Conservation (phyloP, 2,888 invertebrate genomes). For the Machimus rusticus region DNA sequence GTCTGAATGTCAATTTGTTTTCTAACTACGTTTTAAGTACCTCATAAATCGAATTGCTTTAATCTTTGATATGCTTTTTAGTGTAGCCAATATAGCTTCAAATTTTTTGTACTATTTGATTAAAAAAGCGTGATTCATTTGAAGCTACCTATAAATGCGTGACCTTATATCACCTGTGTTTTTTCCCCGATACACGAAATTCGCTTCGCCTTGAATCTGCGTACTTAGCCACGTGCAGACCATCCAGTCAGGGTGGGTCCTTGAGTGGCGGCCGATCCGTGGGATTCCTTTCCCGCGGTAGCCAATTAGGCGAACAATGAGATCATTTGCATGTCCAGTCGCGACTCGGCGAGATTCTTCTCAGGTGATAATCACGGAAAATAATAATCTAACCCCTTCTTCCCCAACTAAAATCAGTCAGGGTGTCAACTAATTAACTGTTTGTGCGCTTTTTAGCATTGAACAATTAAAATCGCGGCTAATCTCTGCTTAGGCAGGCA, state of each 20-base stretch:
- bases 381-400: not conserved
- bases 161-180: not conserved
- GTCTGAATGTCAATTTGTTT: not conserved
- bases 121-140: not conserved
- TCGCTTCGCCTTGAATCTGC: not conserved
- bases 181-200: not conserved
- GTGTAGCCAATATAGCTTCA: not conserved
- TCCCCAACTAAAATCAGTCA: not conserved
- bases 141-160: not conserved
- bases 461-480: constrained; percentile 16
- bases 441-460: constrained; percentile 10
- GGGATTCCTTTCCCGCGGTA: not conserved
- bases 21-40: not conserved
- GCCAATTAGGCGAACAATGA: constrained; percentile 20
- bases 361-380: constrained; percentile 17
- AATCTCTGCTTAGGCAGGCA: not conserved
- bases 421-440: constrained; percentile 38
- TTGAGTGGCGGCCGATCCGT: not conserved
- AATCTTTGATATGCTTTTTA: not conserved
- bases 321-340: constrained; percentile 30
- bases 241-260: not conserved
- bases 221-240: not conserved
- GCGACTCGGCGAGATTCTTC: not conserved
- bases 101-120: not conserved
- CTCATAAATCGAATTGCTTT: not conserved